Evolutionary conservation across 2,888 invertebrate species (phyloP).

Genomic region (Cheilosia vernalis): DNA sequence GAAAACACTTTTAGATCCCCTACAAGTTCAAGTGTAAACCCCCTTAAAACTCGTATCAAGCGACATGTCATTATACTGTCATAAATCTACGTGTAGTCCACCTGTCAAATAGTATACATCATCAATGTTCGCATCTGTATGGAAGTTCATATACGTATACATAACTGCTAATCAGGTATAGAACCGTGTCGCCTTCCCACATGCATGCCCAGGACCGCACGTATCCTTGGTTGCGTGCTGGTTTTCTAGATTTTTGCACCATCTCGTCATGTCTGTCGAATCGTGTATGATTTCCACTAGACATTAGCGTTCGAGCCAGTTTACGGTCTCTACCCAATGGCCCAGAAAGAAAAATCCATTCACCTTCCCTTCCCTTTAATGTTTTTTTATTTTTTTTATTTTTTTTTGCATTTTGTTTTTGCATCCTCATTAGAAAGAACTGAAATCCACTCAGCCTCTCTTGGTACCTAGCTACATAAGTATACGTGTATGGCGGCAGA

Average conservation of each 20-base stretch:
- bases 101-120: no score
- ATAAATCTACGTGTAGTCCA: neutral
- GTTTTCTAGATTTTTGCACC: conserved; percentile 5
- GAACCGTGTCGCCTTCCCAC: neutral
- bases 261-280: conserved; percentile 13
- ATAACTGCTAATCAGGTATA: neutral
- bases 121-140: neutral
- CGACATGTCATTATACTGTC: no score
- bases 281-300: conserved; percentile 65
- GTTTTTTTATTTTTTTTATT: conserved; percentile 19
- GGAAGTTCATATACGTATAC: neutral
- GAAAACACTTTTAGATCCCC: no score
- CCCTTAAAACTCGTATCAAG: no score
- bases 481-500: conserved; percentile 24
- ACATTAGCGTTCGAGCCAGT: conserved; percentile 35
- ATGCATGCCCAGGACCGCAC: neutral
- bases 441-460: conserved; percentile 60
- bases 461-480: neutral
- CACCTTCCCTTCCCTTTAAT: conserved; percentile 37
- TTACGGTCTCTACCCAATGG: conserved; percentile 58
- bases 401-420: conserved; percentile 57
- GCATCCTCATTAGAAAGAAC: conserved; percentile 71
- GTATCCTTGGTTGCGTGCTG: neutral
- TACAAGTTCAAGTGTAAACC: no score
- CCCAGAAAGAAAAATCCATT: conserved; percentile 70